Base-by-base conservation (phyloP, 2,888 invertebrate species). In the Trichopria drosophilae region DNA sequence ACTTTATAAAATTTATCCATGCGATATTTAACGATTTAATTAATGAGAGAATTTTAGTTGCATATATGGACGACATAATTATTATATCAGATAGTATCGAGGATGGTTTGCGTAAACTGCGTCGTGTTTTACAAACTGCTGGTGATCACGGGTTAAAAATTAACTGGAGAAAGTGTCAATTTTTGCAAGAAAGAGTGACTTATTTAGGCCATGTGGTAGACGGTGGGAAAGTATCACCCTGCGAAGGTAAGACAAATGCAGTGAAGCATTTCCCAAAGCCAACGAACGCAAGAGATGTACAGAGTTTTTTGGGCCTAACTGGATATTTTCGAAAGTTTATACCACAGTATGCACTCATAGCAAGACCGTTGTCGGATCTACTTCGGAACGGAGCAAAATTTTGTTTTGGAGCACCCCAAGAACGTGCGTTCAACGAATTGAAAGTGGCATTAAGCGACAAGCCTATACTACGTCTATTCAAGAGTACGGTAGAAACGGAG, bases 241-340 rank as follows among this genome's bases (percentile, higher is more conserved):
- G 47, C 6, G 47, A 42, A 12, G 3, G 19, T 9, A 53, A 53
- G 15, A 53, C 41, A 1, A 18, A 29, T 15, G 49, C 49, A 1
- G 49, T 50, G 1, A 32, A 3, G 22, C 31, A 34, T 3, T 50
- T 53, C 13, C 22, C 40, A 9, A 18, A 12, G n/a, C 49, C 45
- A 1, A 32, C 23, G 19, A 35, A 16, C 13, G 22, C 45, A 7
- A 22, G 45, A 15, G 9, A 39, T 1, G 50, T 53, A 2, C 53
- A 53, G 29, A 22, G 23, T n/a, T 53, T 53, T 41, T 10, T 53
- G 9, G 53, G 53, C 6, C 19, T 50, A n/a, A 50, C 53, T 1
- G 53, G 50, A 13, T 53, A 50, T 36, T 53, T 50, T 22, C 18
- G 50, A 20, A 53, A 53, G 12, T 50, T 53, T 39, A 40, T 50